Conservation (phyloP, 2,113 vertebrate species). For the Rhombomys opimus region DNA sequence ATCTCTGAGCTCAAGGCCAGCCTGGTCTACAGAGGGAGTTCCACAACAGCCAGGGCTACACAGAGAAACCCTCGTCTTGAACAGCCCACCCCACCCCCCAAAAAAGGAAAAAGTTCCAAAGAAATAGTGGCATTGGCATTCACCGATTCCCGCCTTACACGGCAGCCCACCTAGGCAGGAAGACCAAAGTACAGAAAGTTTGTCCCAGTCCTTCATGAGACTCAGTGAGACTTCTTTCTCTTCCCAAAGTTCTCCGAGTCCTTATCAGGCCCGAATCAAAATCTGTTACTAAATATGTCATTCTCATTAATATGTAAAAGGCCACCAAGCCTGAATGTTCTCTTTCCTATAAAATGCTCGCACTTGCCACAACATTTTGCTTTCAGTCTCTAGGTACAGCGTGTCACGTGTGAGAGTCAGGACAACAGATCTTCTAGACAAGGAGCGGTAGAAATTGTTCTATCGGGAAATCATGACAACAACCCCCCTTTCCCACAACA, state of each 20-base stretch:
- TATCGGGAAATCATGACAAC: not conserved
- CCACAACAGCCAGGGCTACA: not conserved
- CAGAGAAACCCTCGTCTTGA: too few relatives aligned
- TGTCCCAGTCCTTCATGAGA: not conserved
- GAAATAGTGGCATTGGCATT: not conserved
- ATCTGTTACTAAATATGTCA: constrained; percentile 18
- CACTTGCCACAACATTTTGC: constrained; percentile 6
- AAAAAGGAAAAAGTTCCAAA: not conserved
- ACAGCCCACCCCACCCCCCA: too few relatives aligned
- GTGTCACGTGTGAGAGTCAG: not conserved
- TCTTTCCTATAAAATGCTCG: not conserved
- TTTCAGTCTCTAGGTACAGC: constrained; percentile 45
- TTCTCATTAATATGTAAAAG: constrained; percentile 48
- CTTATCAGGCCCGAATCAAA: constrained; percentile 12
- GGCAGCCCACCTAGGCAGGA: not conserved
- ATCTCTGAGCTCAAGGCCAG: not conserved
- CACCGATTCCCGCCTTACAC: not conserved
- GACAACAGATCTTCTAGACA: not conserved
- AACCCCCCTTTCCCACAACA: not conserved
- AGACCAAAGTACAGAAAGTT: not conserved
- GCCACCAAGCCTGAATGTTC: not conserved
- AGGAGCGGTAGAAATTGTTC: not conserved
- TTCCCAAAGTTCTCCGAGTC: not conserved
- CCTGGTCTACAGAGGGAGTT: not conserved
- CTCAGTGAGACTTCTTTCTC: constrained; percentile 8